Evolutionary conservation across 2,888 invertebrate species (phyloP).

Genomic region (Pecten maximus): DNA sequence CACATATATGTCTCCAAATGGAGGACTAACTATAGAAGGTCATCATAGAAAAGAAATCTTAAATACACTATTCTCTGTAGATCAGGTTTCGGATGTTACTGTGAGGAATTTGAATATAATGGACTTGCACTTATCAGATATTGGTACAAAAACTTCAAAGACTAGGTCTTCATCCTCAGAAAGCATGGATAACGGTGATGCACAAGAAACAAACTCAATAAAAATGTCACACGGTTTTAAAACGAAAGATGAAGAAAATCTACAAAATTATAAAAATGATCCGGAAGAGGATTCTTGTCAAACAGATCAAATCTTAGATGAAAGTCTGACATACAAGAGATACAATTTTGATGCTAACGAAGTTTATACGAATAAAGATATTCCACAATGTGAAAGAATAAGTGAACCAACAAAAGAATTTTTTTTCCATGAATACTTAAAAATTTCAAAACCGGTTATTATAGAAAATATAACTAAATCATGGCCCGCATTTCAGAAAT

Average conservation of each 20-base stretch:
- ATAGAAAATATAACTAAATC: conserved; percentile 68
- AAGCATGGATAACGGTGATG: background rate
- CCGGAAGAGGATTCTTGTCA: background rate
- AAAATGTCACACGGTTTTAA: background rate
- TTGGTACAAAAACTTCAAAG: conserved; percentile 8
- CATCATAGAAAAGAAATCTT: conserved; percentile 72
- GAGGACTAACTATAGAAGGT: conserved; percentile 67
- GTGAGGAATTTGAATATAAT: conserved; percentile 54
- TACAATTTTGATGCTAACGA: conserved; percentile 37
- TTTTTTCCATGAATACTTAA: conserved; percentile 77
- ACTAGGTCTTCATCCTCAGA: too few relatives aligned
- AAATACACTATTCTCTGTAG: conserved; percentile 68
- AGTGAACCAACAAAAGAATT: conserved; percentile 61
- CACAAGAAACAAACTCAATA: background rate
- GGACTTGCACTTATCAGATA: background rate
- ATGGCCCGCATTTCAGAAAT: conserved; percentile 77
- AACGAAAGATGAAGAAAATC: conserved; percentile 10
- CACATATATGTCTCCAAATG: conserved; percentile 66
- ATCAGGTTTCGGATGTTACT: conserved; percentile 58
- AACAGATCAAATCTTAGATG: background rate
- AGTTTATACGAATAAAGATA: conserved; percentile 35
- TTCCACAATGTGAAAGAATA: conserved; percentile 69
- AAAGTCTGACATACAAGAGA: background rate
- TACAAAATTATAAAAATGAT: background rate
- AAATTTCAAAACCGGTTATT: conserved; percentile 78